Base-by-base conservation (phyloP, 2,797 vertebrate species). In the Lutjanus argentimaculatus region DNA sequence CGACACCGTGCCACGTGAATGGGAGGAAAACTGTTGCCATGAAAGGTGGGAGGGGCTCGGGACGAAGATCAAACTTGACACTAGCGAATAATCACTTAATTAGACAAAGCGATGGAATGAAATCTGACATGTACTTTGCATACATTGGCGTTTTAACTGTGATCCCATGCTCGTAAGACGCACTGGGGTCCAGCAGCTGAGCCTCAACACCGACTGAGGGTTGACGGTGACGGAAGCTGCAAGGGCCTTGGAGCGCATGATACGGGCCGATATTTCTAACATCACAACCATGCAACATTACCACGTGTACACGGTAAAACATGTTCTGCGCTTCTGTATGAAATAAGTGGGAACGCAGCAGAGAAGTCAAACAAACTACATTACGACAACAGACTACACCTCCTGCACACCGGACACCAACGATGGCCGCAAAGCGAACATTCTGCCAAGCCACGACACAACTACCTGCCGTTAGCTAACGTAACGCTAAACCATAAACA, bases 1-100 rank as follows among this genome's bases (percentile, higher is more conserved):
- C 90, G 87, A 80, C n/a, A 67, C 59, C 52, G 51, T 81, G 89
- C 89, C 93, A 94, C 92, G 92, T 94, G 88, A 93, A 72, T 17
- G 57, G 11, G 40, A 30, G 43, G 55, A 9, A 19, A 57, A 62
- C 56, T 57, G 79, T 77, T 68, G 67, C 82, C 30, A 71, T 42
- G 69, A 45, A 13, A 80, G 45, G 79, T 77, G 83, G 88, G 88
- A 87, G 84, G 74, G 82, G 80, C 75, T 57, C 61, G 10, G 6
- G 2, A 40, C 61, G 1, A 21, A 6, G 0, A 74, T 25, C 14
- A 43, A n/a, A 82, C 45, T 16, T 1, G 12, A 42, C 6, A 30
- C 4, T 7, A 13, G 8, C 14, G 5, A 17, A n/a, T 8, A 7
- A 52, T 53, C 7, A 5, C n/a, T 9, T 2, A 17, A 21, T 21